phyloP scores from a whole-genome alignment of 2,113 vertebrate genomes.

The Phycodurus eques region DNA sequence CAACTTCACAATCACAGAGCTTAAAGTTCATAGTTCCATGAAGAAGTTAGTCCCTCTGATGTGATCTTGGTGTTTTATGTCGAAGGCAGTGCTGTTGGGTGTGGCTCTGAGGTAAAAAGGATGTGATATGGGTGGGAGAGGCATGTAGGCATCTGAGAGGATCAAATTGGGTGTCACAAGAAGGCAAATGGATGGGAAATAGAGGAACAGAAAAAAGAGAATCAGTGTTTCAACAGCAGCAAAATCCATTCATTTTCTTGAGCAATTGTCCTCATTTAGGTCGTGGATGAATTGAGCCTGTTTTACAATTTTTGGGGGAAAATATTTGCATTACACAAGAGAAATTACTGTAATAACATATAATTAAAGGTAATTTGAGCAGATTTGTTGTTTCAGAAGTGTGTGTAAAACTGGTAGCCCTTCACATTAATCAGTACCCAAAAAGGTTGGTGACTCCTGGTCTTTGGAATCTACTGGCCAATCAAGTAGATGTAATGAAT shows the following conservation, averaged over 20 bases:
- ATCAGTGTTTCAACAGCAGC: slow-evolving; percentile 14
- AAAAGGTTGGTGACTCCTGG: no score
- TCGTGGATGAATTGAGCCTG: no score
- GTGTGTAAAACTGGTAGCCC: no score
- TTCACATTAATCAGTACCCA: no score
- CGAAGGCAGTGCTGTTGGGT: slow-evolving; percentile 33
- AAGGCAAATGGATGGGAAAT: neutral
- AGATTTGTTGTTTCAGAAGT: no score
- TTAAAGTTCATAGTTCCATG: slow-evolving; percentile 23
- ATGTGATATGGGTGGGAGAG: slow-evolving; percentile 16
- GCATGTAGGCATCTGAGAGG: slow-evolving; percentile 11
- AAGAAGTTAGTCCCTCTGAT: slow-evolving; percentile 30
- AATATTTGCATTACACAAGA: no score
- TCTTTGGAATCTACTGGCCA: no score
- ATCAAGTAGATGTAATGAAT: no score
- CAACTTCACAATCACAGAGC: slow-evolving; percentile 18
- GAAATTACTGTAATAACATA: no score
- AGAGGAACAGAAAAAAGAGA: neutral
- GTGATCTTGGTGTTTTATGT: slow-evolving; percentile 21
- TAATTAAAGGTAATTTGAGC: no score
- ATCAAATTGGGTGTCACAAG: neutral
- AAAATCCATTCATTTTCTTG: neutral
- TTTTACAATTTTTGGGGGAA: no score
- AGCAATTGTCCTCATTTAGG: no score
- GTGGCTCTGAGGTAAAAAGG: slow-evolving; percentile 36